A percentile compares a stretch with the other conserved stretches of the same genome.
Conservation (phyloP, 1,140 invertebrate genomes). For the Drosophila pachea region DNA sequence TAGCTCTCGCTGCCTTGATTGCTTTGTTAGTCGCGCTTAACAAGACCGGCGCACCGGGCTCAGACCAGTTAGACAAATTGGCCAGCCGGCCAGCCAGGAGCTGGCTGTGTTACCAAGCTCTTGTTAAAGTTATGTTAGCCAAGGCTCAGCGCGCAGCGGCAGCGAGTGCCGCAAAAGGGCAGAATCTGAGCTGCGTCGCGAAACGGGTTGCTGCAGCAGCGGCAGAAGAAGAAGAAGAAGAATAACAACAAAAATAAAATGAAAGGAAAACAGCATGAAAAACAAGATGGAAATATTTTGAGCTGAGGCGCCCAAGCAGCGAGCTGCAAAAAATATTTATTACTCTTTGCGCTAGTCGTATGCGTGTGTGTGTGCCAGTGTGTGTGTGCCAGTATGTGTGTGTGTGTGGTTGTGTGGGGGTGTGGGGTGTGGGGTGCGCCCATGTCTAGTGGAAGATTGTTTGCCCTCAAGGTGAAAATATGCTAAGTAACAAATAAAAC, state of each 20-base stretch:
- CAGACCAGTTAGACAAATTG: not conserved
- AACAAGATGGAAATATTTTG: slow-evolving; percentile 35
- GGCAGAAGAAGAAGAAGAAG: too few relatives aligned
- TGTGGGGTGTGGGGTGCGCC: slow-evolving; percentile 20
- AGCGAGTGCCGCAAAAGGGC: slow-evolving; percentile 30
- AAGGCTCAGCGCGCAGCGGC: not conserved
- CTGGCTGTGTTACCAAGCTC: slow-evolving; percentile 20
- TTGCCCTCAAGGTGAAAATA: slow-evolving; percentile 75
- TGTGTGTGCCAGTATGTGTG: slow-evolving; percentile 14
- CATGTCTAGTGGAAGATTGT: slow-evolving; percentile 68
- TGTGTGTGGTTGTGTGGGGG: slow-evolving; percentile 1
- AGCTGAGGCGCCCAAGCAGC: slow-evolving; percentile 48
- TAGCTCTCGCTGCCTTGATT: not conserved
- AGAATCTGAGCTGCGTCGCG: slow-evolving; percentile 28
- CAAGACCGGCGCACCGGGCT: not conserved
- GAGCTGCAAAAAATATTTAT: slow-evolving; percentile 69
- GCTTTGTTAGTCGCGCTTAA: not conserved
- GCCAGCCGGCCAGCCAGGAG: not conserved
- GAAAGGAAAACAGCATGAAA: slow-evolving; percentile 21
- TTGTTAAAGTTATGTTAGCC: slow-evolving; percentile 16
- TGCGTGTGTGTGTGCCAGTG: slow-evolving; percentile 5
- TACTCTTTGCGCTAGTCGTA: slow-evolving; percentile 49
- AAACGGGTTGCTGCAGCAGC: too few relatives aligned
- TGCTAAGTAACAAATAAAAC: slow-evolving; percentile 76
- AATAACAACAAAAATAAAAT: too few relatives aligned